Evolutionary conservation across 2,113 vertebrate species (phyloP), one percentile per base, ranked within the genome.

Genomic region (Sylvietta virens): DNA sequence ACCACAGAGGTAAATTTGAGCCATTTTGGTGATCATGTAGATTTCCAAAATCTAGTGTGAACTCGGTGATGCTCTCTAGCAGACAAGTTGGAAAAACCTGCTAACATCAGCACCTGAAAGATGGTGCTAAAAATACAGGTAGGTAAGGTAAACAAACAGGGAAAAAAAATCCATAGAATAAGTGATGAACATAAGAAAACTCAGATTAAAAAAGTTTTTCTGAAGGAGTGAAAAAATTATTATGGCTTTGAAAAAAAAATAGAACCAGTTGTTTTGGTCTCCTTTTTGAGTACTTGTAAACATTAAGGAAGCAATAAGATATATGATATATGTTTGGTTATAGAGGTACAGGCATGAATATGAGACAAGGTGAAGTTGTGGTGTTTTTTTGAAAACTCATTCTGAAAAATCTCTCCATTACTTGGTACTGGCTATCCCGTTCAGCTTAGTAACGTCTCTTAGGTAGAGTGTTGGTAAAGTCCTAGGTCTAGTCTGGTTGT

Each of bases 11-110:
- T 40, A 86, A 53, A 50, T 26, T 31, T 39, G 28, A 79, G 17
- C 10, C 5, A 16, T 61, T 65, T 67, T 79, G 13, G 6, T 45
- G n/a, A 56, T 13, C 6, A 0, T 7, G 3, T 0, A 33, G 30
- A 4, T 73, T 64, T 84, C 35, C 5, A 53, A 42, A 77, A n/a
- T 18, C 5, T 30, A 9, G 6, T 7, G 6, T 11, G 65, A 57
- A 18, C 7, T 66, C 44, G 37, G 18, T 84, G 58, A n/a, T 84
- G 42, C 22, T 83, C 15, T 73, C 20, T 86, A 44, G 62, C 31
- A 64, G 71, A 30, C 2, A 18, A 47, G 11, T 60, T 74, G 37
- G 47, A 77, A 40, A 83, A 50, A 31, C 7, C 18, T 48, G 3
- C 31, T 40, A 22, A 15, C 0, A 0, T 18, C 15, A 80, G 9